phyloP scores from a whole-genome alignment of 2,797 vertebrate species.

The Cuniculus paca region DNA sequence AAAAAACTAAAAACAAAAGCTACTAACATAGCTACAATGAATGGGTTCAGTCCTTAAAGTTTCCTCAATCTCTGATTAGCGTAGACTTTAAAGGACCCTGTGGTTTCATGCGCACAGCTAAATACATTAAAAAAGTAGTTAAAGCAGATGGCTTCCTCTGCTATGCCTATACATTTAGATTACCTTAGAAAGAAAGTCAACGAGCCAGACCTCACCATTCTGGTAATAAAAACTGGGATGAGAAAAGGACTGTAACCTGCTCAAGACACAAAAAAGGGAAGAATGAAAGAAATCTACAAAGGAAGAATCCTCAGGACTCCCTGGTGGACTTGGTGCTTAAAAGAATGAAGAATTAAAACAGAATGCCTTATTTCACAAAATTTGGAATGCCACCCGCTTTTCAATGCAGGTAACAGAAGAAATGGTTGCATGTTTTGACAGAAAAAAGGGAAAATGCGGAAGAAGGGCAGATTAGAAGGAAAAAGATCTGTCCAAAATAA shows the following conservation, averaged over 20 bases:
- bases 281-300: background rate
- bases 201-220: background rate
- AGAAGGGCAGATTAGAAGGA: background rate
- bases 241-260: background rate
- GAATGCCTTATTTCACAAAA: background rate
- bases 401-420: background rate
- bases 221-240: background rate
- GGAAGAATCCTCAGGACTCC: background rate
- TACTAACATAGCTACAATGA: background rate
- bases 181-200: background rate
- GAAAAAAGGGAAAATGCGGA: background rate
- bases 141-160: background rate
- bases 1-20: background rate
- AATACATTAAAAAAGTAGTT: background rate
- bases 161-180: background rate
- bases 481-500: background rate
- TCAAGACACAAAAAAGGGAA: background rate
- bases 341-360: background rate
- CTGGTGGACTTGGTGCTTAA: background rate
- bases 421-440: background rate
- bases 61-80: background rate
- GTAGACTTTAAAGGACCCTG: background rate
- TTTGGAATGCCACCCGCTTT: background rate
- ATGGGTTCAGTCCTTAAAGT: conserved; percentile 29
- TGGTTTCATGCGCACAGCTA: background rate